Evolutionary conservation across 2,113 vertebrate species (phyloP), one percentile per base, ranked within the genome.

Genomic region (Plecotus auritus): DNA sequence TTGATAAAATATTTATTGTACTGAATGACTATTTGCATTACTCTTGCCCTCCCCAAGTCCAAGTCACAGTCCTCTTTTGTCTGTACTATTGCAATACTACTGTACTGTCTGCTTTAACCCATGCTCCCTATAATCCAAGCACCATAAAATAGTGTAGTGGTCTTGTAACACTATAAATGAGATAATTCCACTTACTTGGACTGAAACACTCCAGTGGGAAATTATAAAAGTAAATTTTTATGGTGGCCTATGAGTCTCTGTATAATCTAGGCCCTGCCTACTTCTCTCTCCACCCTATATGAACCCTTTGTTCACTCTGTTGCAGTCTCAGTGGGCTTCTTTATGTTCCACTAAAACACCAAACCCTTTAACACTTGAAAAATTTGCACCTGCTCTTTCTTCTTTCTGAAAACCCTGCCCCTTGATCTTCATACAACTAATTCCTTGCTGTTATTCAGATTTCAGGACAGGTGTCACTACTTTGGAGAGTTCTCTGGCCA

Each of bases 1-100:
- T 59, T 72, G n/a, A 49, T 30, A 56, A 97, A 86, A 82, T 89
- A 51, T 80, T 77, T 93, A n/a, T 66, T 88, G 72, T 85, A 42
- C 13, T 32, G 42, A 76, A 82, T 14, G 35, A 80, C 23, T 12
- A 69, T 78, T 56, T 83, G 28, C 67, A 93, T 26, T 30, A 22
- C 3, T 56, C 30, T 40, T 45, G 2, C 3, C 5, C 10, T 67
- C 17, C 26, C 35, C 42, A 49, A 88, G 74, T 49, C 51, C 66
- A 70, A 85, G 45, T 82, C 76, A 78, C 23, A 51, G 30, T 89
- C 3, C 47, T 35, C 32, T 91, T 92, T 89, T 72, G n/a, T 40
- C 10, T 59, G 45, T 45, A 35, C 28, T 35, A 26, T 17, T 54
- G 2, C 26, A 85, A 32, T 67, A 73, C 47, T 16, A 59, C 56